These are phyloP conservation scores for Watsonalla cultraria DNA, from an alignment of 2,888 invertebrate genomes.

Conservation along the genomic window DNA sequence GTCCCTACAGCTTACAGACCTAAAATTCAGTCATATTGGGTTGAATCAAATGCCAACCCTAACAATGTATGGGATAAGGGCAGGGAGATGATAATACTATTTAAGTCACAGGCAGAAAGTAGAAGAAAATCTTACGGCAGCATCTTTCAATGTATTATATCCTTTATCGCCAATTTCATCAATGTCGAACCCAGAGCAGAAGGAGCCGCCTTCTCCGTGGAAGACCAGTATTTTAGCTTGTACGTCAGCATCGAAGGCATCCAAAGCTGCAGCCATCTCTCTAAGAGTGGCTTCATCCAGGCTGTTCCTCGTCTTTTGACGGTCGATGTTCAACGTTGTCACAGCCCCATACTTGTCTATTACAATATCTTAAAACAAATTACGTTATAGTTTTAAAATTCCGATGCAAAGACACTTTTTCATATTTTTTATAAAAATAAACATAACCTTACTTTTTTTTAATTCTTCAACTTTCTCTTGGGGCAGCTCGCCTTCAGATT, in stretches of 20 bases:
- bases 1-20: too few species aligned
- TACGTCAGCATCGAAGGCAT: constrained; percentile 88
- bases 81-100: too few species aligned
- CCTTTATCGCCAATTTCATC: constrained; percentile 81
- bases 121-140: constrained; percentile 45
- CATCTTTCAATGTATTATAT: constrained; percentile 56
- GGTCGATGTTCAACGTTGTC: constrained; percentile 91
- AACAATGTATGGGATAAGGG: too few species aligned
- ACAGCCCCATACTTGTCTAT: constrained; percentile 82
- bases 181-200: constrained; percentile 95
- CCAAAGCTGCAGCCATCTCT: constrained; percentile 84
- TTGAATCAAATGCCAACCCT: too few species aligned
- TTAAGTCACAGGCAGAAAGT: background rate
- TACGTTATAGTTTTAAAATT: background rate
- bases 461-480: constrained; percentile 51
- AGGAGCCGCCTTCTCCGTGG: constrained; percentile 94
- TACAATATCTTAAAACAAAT: background rate
- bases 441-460: constrained; percentile 57
- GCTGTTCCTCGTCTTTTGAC: constrained; percentile 90
- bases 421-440: constrained; percentile 6
- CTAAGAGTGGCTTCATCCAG: constrained; percentile 84
- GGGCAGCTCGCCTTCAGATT: constrained; percentile 25
- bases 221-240: constrained; percentile 86
- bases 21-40: too few species aligned
- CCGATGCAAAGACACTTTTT: background rate